These are phyloP conservation scores for Drosophila pectinifera DNA, from an alignment of 1,140 invertebrate genomes.

Conservation along the genomic window DNA sequence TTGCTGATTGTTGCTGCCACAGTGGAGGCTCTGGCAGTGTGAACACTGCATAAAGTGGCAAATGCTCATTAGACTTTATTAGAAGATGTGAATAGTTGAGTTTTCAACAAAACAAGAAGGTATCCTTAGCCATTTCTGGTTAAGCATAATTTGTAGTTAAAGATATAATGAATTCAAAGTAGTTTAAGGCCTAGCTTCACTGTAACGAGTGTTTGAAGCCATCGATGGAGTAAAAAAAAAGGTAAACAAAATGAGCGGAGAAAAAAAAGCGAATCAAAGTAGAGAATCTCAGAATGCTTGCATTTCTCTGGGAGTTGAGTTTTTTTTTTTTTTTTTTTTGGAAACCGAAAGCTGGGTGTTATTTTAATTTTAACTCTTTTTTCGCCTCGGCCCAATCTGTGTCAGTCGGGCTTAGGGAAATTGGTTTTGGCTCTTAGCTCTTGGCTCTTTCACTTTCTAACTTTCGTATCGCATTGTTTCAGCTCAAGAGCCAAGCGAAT, in stretches of 20 bases:
- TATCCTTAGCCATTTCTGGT: too few relatives aligned
- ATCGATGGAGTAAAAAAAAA: conserved; percentile 36
- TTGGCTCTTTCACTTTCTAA: conserved; percentile 37
- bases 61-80: not conserved
- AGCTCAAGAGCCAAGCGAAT: not conserved
- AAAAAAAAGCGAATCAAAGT: conserved; percentile 52
- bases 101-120: too few relatives aligned
- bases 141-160: too few relatives aligned
- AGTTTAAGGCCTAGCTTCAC: not conserved
- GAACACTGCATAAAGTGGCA: not conserved
- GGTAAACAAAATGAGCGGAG: conserved; percentile 51
- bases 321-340: conserved; percentile 31
- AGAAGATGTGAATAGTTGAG: too few relatives aligned
- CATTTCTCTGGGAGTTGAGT: conserved; percentile 17
- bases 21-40: not conserved
- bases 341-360: conserved; percentile 67
- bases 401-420: conserved; percentile 40
- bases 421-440: conserved; percentile 19
- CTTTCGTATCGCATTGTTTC: conserved; percentile 15
- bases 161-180: not conserved
- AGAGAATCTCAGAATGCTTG: conserved; percentile 39
- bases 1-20: conserved; percentile 21
- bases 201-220: conserved; percentile 4
- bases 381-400: conserved; percentile 27
- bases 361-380: conserved; percentile 18